Conservation (phyloP, 2,888 invertebrate genomes). For the Lasioglossum calceatum region DNA sequence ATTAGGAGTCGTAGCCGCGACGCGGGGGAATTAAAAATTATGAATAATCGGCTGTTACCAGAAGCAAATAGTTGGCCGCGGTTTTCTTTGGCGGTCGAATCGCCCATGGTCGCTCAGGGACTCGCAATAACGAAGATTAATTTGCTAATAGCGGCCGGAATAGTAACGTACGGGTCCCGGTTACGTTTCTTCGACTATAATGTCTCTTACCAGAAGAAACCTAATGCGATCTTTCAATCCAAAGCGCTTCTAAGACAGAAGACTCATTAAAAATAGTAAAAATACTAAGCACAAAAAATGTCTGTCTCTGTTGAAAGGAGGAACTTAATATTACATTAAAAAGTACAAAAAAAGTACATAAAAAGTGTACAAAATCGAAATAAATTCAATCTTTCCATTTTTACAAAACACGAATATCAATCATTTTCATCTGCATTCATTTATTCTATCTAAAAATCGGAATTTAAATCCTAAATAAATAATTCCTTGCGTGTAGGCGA, state of each 20-base stretch:
- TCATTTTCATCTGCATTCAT: too few species aligned
- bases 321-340: too few species aligned
- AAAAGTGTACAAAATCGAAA: not conserved
- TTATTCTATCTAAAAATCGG: too few species aligned
- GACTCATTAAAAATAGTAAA: not conserved
- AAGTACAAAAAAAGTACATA: too few species aligned
- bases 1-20: conserved; percentile 10
- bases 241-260: not conserved
- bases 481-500: not conserved
- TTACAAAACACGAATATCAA: too few species aligned
- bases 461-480: not conserved
- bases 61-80: conserved; percentile 22
- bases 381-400: not conserved
- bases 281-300: not conserved
- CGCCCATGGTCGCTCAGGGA: conserved; percentile 15
- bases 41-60: conserved; percentile 42
- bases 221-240: not conserved
- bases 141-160: conserved; percentile 45
- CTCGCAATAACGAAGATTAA: conserved; percentile 50
- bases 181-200: not conserved
- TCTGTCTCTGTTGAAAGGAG: too few species aligned
- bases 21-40: conserved; percentile 3
- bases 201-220: not conserved
- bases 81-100: conserved; percentile 17
- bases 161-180: not conserved